Base-by-base conservation (phyloP, 2,888 invertebrate species). In the Acronicta alni region DNA sequence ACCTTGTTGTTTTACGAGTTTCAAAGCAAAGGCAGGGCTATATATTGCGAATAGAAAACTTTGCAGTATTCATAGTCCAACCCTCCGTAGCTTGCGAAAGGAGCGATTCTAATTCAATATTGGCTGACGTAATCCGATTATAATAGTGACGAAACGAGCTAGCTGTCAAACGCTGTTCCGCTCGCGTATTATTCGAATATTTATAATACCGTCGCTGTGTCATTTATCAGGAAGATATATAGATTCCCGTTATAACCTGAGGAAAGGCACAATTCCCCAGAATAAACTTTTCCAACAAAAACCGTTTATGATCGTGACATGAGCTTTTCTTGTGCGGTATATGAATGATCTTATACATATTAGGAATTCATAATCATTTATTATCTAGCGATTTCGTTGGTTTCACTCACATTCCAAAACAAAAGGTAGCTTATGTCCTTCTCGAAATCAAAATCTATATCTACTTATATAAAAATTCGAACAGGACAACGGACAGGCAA, bases 171-270 rank as follows among this genome's bases (percentile, higher is more conserved):
- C 52, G 51, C 26, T 57, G 59, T 64, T 67, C 59, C 48, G 7
- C 45, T 35, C 43, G 57, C 18, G 30, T 46, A 71, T 55, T 63
- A 70, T 57, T 67, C 38, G 60, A 67, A 67, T 71, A 68, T 73
- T 73, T 67, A 56, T 66, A 74, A 75, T 54, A 53, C 23, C 53
- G 56, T 44, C 55, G 55, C 42, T 46, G 35, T 47, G 39, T 66
- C 69, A 69, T 74, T 68, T 74, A 74, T 72, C 74, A 74, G 59
- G 43, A 75, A 65, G 70, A 67, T 70, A 70, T 72, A 75, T 75
- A 67, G 57, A 65, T 45, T 58, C 55, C 37, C 23, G 54, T 42
- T 48, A 61, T 38, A 52, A 53, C 45, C 56, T 67, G 37, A 48
- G 61, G 49, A 56, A 68, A 23, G 55, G 49, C 16, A 56, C 46